These are phyloP conservation scores for Drosophila austrosaltans DNA, from an alignment of 2,888 invertebrate genomes.

Conservation along the genomic window DNA sequence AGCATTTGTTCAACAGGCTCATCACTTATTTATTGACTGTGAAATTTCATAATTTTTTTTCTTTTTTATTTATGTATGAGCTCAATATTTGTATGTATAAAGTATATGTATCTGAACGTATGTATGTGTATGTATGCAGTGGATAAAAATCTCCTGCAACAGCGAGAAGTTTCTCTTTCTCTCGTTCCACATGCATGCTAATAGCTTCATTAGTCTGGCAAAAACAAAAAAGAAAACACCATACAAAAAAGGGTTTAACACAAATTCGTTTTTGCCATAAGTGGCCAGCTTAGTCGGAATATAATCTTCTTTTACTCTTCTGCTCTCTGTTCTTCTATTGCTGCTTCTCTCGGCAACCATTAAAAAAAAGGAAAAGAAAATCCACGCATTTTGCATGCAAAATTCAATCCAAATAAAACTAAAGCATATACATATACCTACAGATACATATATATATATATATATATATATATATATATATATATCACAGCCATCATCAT, in stretches of 20 bases:
- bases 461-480: neutral
- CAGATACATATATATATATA: neutral
- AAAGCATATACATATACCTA: conserved; percentile 21
- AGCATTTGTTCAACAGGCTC: conserved; percentile 62
- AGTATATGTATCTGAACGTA: neutral
- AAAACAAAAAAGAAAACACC: neutral
- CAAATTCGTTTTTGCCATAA: conserved; percentile 14
- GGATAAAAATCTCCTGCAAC: conserved; percentile 2
- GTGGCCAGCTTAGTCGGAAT: conserved; percentile 25
- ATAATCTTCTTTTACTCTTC: neutral
- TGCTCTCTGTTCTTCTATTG: conserved; percentile 1
- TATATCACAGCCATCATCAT: neutral
- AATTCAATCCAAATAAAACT: conserved; percentile 68
- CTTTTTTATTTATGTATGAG: conserved; percentile 1
- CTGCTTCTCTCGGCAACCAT: conserved; percentile 3
- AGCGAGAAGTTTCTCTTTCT: neutral
- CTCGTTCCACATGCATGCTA: conserved; percentile 59
- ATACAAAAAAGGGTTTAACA: conserved; percentile 35
- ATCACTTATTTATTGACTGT: conserved; percentile 57
- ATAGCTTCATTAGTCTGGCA: conserved; percentile 69
- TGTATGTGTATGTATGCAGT: conserved; percentile 26
- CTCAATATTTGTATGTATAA: neutral
- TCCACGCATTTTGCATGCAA: conserved; percentile 73
- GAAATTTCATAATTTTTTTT: conserved; percentile 39
- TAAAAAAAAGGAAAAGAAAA: conserved; percentile 11